These are phyloP conservation scores for Oreochromis tanganicae DNA, from an alignment of 2,113 vertebrate genomes.

Conservation along the genomic window DNA sequence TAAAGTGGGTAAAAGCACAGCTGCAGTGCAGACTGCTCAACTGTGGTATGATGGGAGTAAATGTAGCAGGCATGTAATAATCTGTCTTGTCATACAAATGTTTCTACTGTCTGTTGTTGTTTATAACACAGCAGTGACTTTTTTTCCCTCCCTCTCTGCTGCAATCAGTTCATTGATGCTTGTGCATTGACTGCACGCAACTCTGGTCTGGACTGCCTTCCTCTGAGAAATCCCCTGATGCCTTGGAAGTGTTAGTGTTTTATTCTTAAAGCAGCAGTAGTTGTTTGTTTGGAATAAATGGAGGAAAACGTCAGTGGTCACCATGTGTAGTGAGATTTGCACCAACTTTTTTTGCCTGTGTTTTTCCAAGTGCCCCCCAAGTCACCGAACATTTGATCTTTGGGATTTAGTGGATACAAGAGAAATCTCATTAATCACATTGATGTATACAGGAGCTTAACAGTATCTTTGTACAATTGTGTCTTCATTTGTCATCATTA, in stretches of 20 bases:
- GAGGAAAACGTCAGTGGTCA: neutral
- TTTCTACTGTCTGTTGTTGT: neutral
- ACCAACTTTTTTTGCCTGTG: neutral
- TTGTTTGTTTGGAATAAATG: neutral
- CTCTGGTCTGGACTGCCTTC: neutral
- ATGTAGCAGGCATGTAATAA: neutral
- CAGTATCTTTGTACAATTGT: neutral
- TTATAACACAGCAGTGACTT: neutral
- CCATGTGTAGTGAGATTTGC: neutral
- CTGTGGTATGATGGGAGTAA: neutral
- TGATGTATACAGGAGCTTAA: neutral
- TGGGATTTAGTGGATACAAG: neutral
- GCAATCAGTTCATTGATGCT: neutral
- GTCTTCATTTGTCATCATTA: neutral
- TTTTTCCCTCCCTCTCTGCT: rapidly evolving
- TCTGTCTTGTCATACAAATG: neutral
- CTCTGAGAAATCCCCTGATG: neutral
- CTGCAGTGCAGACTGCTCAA: neutral
- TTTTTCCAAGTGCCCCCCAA: neutral
- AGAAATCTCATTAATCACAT: neutral
- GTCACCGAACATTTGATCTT: neutral
- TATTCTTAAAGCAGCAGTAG: neutral
- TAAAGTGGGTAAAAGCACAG: neutral
- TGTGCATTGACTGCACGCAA: neutral
- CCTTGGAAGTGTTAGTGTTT: neutral